Conservation (phyloP, 2,888 invertebrate species). For the Drosophila falleni region DNA sequence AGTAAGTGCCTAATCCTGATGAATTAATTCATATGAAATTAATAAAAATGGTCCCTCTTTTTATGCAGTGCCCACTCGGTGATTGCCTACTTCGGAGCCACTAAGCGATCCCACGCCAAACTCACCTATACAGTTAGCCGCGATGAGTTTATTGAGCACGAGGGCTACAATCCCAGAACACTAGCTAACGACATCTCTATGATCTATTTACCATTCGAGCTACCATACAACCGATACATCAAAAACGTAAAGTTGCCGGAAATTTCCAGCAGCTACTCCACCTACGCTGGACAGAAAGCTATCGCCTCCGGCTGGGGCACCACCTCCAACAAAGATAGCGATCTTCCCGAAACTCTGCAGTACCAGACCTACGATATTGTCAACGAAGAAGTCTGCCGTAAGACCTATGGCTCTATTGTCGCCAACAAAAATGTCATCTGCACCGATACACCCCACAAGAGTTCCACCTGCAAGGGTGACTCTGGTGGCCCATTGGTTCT, state of each 20-base stretch:
- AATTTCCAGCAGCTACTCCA: conserved; percentile 50
- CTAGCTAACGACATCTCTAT: conserved; percentile 73
- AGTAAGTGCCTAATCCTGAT: conserved; percentile 25
- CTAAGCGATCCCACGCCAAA: conserved; percentile 58
- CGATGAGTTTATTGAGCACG: conserved; percentile 66
- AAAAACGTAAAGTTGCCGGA: conserved; percentile 54
- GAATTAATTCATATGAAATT: not conserved
- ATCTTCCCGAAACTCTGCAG: conserved; percentile 76
- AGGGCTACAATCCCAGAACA: conserved; percentile 31
- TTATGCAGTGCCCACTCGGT: conserved; percentile 41
- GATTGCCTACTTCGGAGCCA: conserved; percentile 68
- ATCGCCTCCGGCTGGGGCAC: conserved; percentile 86
- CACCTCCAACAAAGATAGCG: conserved; percentile 50
- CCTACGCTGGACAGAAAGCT: conserved; percentile 75
- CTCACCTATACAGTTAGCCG: conserved; percentile 50
- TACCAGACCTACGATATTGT: conserved; percentile 74
- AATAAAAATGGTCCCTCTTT: not conserved
- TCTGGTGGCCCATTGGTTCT: conserved; percentile 79
- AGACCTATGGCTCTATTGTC: conserved; percentile 42
- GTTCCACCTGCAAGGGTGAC: conserved; percentile 75
- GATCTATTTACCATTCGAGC: conserved; percentile 56
- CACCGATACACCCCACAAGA: conserved; percentile 51
- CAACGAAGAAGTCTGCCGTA: conserved; percentile 72
- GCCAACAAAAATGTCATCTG: conserved; percentile 61
- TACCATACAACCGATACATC: conserved; percentile 26